Evolutionary conservation across 2,797 vertebrate genomes (phyloP).

Genomic region (Myripristis jacobus): DNA sequence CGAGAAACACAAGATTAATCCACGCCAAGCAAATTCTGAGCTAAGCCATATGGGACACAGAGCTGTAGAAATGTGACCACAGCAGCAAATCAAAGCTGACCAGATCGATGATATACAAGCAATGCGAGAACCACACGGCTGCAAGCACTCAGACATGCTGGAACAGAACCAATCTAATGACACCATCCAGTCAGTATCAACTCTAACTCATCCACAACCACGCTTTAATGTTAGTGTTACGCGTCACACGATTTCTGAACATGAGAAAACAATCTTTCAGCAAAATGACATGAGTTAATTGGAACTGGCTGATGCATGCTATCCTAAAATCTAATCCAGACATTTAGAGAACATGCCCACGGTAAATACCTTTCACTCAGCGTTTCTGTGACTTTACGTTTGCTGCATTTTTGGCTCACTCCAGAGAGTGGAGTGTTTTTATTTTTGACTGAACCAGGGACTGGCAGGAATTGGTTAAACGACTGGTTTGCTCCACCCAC

Average conservation of each 20-base stretch:
- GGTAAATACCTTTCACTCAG: conserved; percentile 69
- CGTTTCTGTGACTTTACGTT: conserved; percentile 50
- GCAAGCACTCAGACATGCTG: conserved; percentile 36
- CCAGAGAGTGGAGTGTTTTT: conserved; percentile 54
- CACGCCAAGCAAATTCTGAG: conserved; percentile 35
- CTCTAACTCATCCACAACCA: conserved; percentile 10
- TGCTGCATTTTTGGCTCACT: conserved; percentile 52
- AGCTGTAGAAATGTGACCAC: conserved; percentile 4
- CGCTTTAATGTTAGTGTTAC: conserved; percentile 30
- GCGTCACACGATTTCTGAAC: conserved; percentile 11
- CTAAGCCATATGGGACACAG: conserved; percentile 11
- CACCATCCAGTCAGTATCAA: conserved; percentile 10
- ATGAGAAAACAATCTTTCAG: conserved; percentile 18
- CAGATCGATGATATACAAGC: conserved; percentile 25
- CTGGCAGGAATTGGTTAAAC: conserved; percentile 75
- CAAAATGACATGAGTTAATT: conserved; percentile 37
- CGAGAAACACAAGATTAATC: conserved; percentile 21
- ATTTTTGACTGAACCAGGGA: conserved; percentile 76
- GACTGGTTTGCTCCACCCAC: conserved; percentile 50
- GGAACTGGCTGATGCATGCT: neutral
- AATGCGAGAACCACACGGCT: conserved; percentile 30
- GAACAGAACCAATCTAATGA: conserved; percentile 25
- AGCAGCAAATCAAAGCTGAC: conserved; percentile 27
- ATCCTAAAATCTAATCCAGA: neutral
- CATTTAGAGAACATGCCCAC: neutral